These are phyloP conservation scores for Catostomus latipinnis DNA, from an alignment of 2,797 vertebrate species.

Conservation along the genomic window DNA sequence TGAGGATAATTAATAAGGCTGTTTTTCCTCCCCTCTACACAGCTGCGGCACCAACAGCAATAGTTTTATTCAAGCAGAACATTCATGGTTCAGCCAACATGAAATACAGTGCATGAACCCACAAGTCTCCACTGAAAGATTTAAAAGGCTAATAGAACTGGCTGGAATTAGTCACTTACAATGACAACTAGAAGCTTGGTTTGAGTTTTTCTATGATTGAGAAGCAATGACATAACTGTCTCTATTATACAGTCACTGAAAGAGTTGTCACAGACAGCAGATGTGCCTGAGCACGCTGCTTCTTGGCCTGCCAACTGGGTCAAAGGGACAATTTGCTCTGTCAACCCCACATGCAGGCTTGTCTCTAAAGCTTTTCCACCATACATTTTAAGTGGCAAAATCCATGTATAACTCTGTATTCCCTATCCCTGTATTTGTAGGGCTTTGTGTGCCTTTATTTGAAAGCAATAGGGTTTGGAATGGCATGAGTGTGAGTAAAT, in stretches of 20 bases:
- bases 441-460: neutral
- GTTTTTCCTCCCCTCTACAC: slow-evolving; percentile 31
- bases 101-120: slow-evolving; percentile 10
- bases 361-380: too few species aligned
- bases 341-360: neutral
- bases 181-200: neutral
- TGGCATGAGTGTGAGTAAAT: too few species aligned
- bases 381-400: neutral
- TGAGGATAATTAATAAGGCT: slow-evolving; percentile 12
- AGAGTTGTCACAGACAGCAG: neutral
- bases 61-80: slow-evolving; percentile 30
- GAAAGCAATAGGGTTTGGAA: too few species aligned
- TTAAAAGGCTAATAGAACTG: slow-evolving; percentile 27
- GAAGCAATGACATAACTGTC: neutral
- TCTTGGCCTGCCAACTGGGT: neutral
- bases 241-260: slow-evolving; percentile 8
- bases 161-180: slow-evolving; percentile 24
- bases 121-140: slow-evolving; percentile 2
- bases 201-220: neutral
- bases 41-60: slow-evolving; percentile 28
- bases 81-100: slow-evolving; percentile 7
- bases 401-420: neutral
- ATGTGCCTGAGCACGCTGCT: slow-evolving; percentile 2
- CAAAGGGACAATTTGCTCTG: slow-evolving; percentile 13
- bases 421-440: neutral